A percentile compares a stretch with the other conserved stretches of the same genome.
These are phyloP conservation scores for Ernsta delagoae DNA, from an alignment of 2,888 invertebrate species.

Conservation along the genomic window DNA sequence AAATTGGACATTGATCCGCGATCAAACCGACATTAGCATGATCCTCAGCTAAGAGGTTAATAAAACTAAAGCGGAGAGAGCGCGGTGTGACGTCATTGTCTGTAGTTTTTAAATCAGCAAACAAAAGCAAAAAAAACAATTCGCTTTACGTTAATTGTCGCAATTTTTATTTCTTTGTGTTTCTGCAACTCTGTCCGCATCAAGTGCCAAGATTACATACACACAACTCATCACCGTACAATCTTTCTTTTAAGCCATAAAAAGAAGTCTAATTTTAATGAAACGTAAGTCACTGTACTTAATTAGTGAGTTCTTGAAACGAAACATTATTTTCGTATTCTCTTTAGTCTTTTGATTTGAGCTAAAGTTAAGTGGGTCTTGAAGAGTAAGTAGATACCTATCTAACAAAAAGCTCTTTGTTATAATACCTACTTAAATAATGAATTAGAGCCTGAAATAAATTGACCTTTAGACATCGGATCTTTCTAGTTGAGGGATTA, in stretches of 20 bases:
- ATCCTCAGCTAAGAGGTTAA: too few relatives aligned
- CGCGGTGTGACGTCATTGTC: background rate
- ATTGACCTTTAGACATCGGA: too few relatives aligned
- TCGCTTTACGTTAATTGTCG: background rate
- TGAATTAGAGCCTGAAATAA: too few relatives aligned
- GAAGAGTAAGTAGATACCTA: too few relatives aligned
- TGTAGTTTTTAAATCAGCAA: background rate
- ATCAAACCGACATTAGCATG: too few relatives aligned
- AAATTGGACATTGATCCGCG: too few relatives aligned
- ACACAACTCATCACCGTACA: background rate
- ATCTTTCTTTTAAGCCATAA: conserved; percentile 3
- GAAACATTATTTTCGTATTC: conserved; percentile 16
- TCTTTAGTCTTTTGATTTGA: conserved; percentile 21
- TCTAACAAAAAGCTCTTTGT: too few relatives aligned
- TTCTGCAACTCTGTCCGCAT: background rate
- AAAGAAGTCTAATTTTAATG: conserved; percentile 23
- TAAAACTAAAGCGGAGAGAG: background rate
- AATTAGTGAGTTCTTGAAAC: conserved; percentile 31
- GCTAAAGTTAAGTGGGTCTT: background rate
- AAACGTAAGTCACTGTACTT: conserved; percentile 5
- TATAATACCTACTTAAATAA: too few relatives aligned
- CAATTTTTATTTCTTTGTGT: background rate
- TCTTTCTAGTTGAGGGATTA: too few relatives aligned
- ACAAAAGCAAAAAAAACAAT: background rate
- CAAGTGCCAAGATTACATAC: conserved; percentile 1